phyloP scores from a whole-genome alignment of 2,797 vertebrate genomes.

The Rhodeus uyekii region DNA sequence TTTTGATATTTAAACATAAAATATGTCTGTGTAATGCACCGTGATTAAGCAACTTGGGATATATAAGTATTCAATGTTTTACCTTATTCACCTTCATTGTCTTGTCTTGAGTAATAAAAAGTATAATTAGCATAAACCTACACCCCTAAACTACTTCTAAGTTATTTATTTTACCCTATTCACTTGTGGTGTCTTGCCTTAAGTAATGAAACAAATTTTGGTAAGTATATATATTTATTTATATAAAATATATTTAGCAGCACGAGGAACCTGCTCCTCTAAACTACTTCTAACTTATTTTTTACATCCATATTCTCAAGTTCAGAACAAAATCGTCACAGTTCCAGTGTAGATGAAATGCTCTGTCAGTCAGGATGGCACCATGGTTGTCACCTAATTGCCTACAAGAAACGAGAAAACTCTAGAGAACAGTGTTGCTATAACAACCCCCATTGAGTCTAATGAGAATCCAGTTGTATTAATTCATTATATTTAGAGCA shows the following conservation, averaged over 20 bases:
- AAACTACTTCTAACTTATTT: conserved; percentile 25
- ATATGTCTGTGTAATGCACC: not conserved
- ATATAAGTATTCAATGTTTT: too few species aligned
- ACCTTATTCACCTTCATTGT: not conserved
- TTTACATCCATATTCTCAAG: conserved; percentile 39
- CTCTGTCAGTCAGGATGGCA: conserved; percentile 47
- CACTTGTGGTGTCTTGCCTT: not conserved
- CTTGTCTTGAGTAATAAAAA: not conserved
- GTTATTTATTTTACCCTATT: not conserved
- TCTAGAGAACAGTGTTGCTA: conserved; percentile 49
- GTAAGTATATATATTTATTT: not conserved
- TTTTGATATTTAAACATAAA: not conserved
- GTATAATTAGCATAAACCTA: not conserved
- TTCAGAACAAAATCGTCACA: conserved; percentile 32
- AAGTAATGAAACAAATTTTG: not conserved
- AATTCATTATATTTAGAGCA: conserved; percentile 53
- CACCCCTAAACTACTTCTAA: conserved; percentile 13
- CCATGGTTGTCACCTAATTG: conserved; percentile 50
- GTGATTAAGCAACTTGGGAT: not conserved
- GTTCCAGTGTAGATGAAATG: conserved; percentile 45
- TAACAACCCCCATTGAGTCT: conserved; percentile 38
- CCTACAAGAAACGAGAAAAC: conserved; percentile 47
- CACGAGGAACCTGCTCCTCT: not conserved
- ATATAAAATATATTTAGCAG: not conserved
- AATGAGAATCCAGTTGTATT: conserved; percentile 52